Conservation (phyloP, 1,140 invertebrate species). For the Mactra quadrangularis region DNA sequence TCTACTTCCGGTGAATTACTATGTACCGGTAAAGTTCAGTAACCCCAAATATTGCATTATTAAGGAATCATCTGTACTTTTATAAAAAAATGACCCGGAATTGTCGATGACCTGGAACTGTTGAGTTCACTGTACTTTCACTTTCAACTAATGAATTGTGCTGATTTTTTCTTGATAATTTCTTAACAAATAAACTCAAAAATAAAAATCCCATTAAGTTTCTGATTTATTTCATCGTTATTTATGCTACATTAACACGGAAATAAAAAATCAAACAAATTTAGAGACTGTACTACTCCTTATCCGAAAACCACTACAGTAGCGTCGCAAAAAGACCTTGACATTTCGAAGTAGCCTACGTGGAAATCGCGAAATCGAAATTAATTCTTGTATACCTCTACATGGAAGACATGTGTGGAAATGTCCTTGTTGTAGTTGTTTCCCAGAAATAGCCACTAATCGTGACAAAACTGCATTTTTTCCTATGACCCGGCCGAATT, state of each 20-base stretch:
- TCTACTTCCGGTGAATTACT: no score
- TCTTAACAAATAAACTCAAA: no score
- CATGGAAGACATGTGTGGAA: slow-evolving; percentile 22
- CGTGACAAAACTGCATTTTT: neutral
- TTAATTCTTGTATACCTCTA: neutral
- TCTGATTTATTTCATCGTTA: neutral
- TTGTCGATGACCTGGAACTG: no score
- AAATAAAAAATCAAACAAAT: neutral
- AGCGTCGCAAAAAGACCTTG: neutral
- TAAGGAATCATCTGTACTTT: no score
- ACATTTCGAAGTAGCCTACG: neutral
- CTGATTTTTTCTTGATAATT: no score
- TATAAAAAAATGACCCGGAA: no score
- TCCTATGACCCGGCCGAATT: slow-evolving; percentile 51
- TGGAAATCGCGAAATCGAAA: neutral
- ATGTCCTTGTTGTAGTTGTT: neutral
- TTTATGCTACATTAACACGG: neutral
- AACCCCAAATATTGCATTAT: no score
- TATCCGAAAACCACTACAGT: neutral
- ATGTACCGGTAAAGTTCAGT: no score
- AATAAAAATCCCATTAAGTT: no score
- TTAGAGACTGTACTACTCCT: neutral
- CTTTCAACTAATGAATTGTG: no score
- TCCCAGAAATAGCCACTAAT: no score
- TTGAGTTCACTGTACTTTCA: no score